Evolutionary conservation across 2,888 invertebrate genomes (phyloP), one percentile per base, ranked within the genome.

Genomic region (Pomacea canaliculata): DNA sequence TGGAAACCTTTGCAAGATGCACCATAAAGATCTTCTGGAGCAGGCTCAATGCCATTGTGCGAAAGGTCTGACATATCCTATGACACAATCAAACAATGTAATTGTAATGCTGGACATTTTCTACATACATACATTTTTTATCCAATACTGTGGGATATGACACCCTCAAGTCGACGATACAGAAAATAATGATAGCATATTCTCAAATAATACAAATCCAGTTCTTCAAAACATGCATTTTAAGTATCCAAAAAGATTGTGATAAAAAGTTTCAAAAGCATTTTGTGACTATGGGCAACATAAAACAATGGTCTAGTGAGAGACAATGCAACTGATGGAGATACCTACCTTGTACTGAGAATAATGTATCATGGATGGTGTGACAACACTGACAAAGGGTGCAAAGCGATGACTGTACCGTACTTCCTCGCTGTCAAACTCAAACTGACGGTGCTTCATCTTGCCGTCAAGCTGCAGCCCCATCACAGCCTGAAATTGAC

Each of bases 331-430:
- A 16, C 8, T 56, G 8, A 56, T 7, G 8, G 51, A 56, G 51
- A 1, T 56, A 8, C 81, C 69, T 70, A 90, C 90, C 86, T 87
- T 89, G 83, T 89, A 90, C 79, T 90, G 89, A 27, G 83, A 93
- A 91, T 98, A 98, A 85, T 95, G 95, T 18, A 98, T 96, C 8
- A 96, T 95, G 0, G 97, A 97, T 23, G 98, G 98, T 7, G 96
- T 95, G 19, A 95, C 93, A 18, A 98, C 93, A 60, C 94, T 94
- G 23, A 95, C 94, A 87, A 98, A 96, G 1, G 98, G 96, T 10
- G 95, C 94, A 92, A 99, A 96, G 73, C 98, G 94, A 87, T 98
- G 97, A 89, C 97, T 96, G 91, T 97, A 99, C 65, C 98, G 94
- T 8, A 98, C 97, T 86, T 96, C 94, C 90, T 98, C 90, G 88